A percentile compares a stretch with the other conserved stretches of the same genome.
Evolutionary conservation across 2,113 vertebrate genomes (phyloP).

Genomic region (Azemiops feae): DNA sequence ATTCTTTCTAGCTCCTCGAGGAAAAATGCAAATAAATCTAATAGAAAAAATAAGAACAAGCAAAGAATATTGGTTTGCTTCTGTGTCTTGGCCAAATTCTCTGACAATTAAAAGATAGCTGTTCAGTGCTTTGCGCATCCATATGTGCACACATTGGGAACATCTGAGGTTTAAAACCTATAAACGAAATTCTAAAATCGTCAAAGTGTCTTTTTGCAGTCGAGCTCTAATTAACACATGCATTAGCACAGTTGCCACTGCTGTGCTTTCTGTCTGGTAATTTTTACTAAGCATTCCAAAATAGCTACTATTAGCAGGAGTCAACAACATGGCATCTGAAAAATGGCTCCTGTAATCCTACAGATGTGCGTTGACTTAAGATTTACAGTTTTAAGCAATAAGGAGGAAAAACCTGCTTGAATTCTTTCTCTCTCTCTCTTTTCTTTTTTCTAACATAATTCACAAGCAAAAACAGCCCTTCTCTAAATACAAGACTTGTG

Average conservation of each 20-base stretch:
- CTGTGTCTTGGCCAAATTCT: background rate
- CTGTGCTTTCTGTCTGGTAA: background rate
- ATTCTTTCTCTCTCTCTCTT: background rate
- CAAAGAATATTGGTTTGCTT: background rate
- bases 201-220: background rate
- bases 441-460: background rate
- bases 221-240: background rate
- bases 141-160: background rate
- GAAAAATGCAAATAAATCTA: background rate
- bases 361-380: background rate
- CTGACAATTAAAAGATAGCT: background rate
- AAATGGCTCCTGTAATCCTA: background rate
- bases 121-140: background rate
- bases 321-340: background rate
- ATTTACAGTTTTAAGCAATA: background rate
- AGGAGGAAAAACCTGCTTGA: background rate
- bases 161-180: background rate
- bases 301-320: background rate
- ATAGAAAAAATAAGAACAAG: background rate
- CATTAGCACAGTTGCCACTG: background rate
- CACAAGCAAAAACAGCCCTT: background rate
- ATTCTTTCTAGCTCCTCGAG: background rate
- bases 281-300: background rate
- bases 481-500: background rate
- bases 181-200: background rate